phyloP scores from a whole-genome alignment of 2,888 invertebrate species.

The Pandemis cinnamomeana region DNA sequence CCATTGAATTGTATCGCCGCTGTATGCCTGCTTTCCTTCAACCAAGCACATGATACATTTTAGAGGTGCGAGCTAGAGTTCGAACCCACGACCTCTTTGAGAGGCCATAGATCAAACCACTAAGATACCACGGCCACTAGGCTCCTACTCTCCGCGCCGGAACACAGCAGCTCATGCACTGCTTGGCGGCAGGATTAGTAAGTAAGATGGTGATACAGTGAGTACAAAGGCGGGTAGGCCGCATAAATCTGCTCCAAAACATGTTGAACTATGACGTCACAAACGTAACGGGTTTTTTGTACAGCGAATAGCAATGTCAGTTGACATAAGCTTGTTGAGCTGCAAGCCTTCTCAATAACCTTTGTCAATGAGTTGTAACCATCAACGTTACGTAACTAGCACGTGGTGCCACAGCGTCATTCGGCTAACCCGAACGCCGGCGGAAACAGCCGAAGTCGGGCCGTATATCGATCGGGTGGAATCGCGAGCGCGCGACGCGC shows the following conservation, averaged over 20 bases:
- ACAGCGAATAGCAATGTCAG: slow-evolving; percentile 1
- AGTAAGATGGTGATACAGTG: too few species aligned
- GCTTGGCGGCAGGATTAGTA: too few species aligned
- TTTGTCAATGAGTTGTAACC: slow-evolving; percentile 80
- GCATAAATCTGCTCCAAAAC: not conserved
- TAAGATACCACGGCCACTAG: not conserved
- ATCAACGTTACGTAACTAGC: slow-evolving; percentile 74
- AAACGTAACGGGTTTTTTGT: slow-evolving; percentile 15
- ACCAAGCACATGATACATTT: too few species aligned
- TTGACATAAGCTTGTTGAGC: slow-evolving; percentile 53
- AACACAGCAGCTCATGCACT: too few species aligned
- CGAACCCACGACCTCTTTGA: too few species aligned
- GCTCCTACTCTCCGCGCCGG: too few species aligned
- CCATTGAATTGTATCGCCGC: too few species aligned
- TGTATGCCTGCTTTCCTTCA: too few species aligned
- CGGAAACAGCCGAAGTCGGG: slow-evolving; percentile 64
- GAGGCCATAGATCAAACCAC: too few species aligned
- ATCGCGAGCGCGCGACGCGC: slow-evolving; percentile 71
- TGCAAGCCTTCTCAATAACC: slow-evolving; percentile 65
- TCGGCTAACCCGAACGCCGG: slow-evolving; percentile 60
- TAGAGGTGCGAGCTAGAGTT: too few species aligned
- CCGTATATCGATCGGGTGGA: slow-evolving; percentile 70
- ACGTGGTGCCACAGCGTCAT: slow-evolving; percentile 71
- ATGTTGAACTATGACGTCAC: slow-evolving; percentile 21
- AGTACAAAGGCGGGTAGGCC: too few species aligned